Conservation (phyloP, 2,797 vertebrate genomes). For the Gadopsis bispinosus region DNA sequence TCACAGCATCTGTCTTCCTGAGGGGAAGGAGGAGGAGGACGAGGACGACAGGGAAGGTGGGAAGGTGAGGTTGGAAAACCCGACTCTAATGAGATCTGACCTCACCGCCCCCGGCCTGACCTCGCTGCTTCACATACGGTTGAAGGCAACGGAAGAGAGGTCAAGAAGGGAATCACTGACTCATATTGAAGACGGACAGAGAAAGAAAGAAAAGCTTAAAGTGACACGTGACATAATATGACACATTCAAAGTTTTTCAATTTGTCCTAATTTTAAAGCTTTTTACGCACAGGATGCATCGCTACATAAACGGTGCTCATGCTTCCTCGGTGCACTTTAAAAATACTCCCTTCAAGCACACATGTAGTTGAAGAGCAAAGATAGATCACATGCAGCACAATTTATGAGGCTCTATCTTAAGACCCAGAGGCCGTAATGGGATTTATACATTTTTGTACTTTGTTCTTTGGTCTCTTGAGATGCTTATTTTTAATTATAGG, state of each 20-base stretch:
- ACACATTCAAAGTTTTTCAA: slow-evolving; percentile 15
- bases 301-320: slow-evolving; percentile 17
- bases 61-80: slow-evolving; percentile 29
- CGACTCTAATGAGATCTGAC: slow-evolving; percentile 41
- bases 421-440: slow-evolving; percentile 35
- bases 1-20: slow-evolving; percentile 78
- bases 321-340: slow-evolving; percentile 28
- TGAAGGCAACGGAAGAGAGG: slow-evolving; percentile 10
- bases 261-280: slow-evolving; percentile 41
- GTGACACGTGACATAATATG: slow-evolving; percentile 8
- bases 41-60: not conserved
- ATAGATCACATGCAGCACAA: slow-evolving; percentile 56
- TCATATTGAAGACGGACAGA: slow-evolving; percentile 38
- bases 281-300: slow-evolving; percentile 19
- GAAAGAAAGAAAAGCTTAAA: not conserved
- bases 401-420: slow-evolving; percentile 66
- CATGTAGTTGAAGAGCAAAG: slow-evolving; percentile 41
- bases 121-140: slow-evolving; percentile 17
- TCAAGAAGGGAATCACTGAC: slow-evolving; percentile 33
- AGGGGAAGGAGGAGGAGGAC: not conserved
- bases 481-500: slow-evolving; percentile 46
- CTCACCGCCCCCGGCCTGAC: slow-evolving; percentile 9
- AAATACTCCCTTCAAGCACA: slow-evolving; percentile 28
- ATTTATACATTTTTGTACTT: slow-evolving; percentile 56
- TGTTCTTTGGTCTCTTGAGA: slow-evolving; percentile 56